Conservation (phyloP, 1,140 invertebrate genomes). For the Manduca sexta region DNA sequence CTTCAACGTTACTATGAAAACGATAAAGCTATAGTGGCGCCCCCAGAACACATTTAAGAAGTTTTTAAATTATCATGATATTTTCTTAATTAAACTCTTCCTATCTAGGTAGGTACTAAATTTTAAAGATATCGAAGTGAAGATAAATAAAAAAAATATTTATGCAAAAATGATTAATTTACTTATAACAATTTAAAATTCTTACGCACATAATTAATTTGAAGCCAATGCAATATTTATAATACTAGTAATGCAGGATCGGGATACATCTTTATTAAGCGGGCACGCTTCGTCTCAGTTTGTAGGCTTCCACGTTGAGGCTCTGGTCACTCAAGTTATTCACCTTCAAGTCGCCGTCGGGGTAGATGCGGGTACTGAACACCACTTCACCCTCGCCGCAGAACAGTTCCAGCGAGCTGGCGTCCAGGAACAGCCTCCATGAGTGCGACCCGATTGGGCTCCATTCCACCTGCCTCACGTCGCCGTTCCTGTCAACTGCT, state of each 20-base stretch:
- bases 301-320: slow-evolving; percentile 34
- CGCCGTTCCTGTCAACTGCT: slow-evolving; percentile 36
- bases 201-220: too few relatives aligned
- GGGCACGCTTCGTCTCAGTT: slow-evolving; percentile 40
- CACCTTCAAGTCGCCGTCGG: slow-evolving; percentile 46
- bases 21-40: too few relatives aligned
- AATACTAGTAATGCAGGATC: background rate
- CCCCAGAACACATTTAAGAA: too few relatives aligned
- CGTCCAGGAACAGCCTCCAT: slow-evolving; percentile 55
- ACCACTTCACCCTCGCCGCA: slow-evolving; percentile 66
- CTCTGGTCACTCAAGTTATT: slow-evolving; percentile 39
- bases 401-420: slow-evolving; percentile 58
- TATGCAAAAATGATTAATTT: too few relatives aligned
- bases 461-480: slow-evolving; percentile 56
- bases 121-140: too few relatives aligned
- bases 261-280: slow-evolving; percentile 12
- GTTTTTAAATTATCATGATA: too few relatives aligned
- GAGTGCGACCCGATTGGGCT: slow-evolving; percentile 22
- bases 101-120: too few relatives aligned
- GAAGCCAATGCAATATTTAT: too few relatives aligned
- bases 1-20: too few relatives aligned
- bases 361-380: slow-evolving; percentile 51
- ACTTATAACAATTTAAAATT: too few relatives aligned
- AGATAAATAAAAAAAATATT: background rate
- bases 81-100: too few relatives aligned